These are phyloP conservation scores for Pseudopodoces humilis DNA, from an alignment of 2,113 vertebrate genomes.

Conservation along the genomic window DNA sequence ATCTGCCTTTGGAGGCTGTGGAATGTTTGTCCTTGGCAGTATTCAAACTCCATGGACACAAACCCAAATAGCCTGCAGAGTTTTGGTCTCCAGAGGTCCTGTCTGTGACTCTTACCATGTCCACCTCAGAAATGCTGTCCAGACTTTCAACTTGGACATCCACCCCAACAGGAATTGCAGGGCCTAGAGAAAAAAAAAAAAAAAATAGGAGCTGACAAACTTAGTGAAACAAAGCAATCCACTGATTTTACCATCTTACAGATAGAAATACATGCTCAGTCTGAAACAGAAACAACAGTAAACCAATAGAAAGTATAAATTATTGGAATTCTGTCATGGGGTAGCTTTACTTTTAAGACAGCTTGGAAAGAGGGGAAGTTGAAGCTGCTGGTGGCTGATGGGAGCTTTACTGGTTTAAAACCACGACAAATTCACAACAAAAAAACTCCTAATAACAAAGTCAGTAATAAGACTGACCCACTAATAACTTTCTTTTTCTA, in stretches of 20 bases:
- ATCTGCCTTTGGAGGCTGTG: not conserved
- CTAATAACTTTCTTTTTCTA: not conserved
- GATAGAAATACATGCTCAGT: not conserved
- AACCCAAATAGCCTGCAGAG: not conserved
- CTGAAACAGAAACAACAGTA: not conserved
- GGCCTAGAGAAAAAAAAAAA: constrained; percentile 71
- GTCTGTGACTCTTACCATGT: constrained; percentile 83
- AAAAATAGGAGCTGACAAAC: not conserved
- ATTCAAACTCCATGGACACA: not conserved
- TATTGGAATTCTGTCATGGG: too few species aligned
- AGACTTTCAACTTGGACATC: constrained; percentile 96
- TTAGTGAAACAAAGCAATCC: not conserved
- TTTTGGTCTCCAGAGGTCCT: not conserved
- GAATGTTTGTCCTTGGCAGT: not conserved
- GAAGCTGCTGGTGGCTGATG: too few species aligned
- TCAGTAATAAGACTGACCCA: not conserved
- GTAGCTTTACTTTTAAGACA: too few species aligned
- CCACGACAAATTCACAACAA: not conserved
- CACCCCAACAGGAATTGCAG: constrained; percentile 92
- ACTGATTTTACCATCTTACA: not conserved
- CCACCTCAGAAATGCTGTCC: constrained; percentile 97
- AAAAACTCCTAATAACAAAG: not conserved
- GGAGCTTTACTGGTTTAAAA: too few species aligned
- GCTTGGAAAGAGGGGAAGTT: too few species aligned
- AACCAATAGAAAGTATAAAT: not conserved